Percentiles rank a stretch among this genome's conserved stretches.
These are phyloP conservation scores for Amaurobius ferox DNA, from an alignment of 2,888 invertebrate genomes.

Conservation along the genomic window DNA sequence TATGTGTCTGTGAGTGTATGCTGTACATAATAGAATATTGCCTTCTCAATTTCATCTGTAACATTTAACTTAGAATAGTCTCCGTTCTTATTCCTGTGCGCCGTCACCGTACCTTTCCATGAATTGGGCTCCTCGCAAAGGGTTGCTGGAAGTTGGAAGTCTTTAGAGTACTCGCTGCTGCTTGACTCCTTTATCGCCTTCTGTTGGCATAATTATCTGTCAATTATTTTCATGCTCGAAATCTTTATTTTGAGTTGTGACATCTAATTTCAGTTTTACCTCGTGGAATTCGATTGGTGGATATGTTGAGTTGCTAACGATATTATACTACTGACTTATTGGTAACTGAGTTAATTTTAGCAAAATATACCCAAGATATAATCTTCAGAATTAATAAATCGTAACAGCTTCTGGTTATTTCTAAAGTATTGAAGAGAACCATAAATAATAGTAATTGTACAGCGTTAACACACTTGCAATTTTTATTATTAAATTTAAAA, in stretches of 20 bases:
- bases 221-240: background rate
- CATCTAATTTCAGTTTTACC: background rate
- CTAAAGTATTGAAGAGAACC: too few relatives aligned
- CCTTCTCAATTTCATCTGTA: slow-evolving; percentile 46
- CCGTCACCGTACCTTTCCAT: slow-evolving; percentile 65
- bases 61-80: slow-evolving; percentile 41
- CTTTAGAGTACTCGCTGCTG: slow-evolving; percentile 37
- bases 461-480: too few relatives aligned
- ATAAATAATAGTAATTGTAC: too few relatives aligned
- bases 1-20: slow-evolving; percentile 32
- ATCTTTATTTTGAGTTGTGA: background rate
- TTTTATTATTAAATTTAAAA: too few relatives aligned
- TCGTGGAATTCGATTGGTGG: background rate
- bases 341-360: too few relatives aligned
- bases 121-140: slow-evolving; percentile 46
- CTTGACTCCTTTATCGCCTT: slow-evolving; percentile 27
- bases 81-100: slow-evolving; percentile 47
- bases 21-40: slow-evolving; percentile 46
- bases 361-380: too few relatives aligned
- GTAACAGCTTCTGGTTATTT: too few relatives aligned
- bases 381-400: too few relatives aligned
- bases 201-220: background rate
- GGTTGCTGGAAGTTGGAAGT: slow-evolving; percentile 27
- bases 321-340: too few relatives aligned
- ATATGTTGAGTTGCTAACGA: background rate